These are phyloP conservation scores for Pteruthius melanotis DNA, from an alignment of 2,113 vertebrate genomes.

Conservation along the genomic window DNA sequence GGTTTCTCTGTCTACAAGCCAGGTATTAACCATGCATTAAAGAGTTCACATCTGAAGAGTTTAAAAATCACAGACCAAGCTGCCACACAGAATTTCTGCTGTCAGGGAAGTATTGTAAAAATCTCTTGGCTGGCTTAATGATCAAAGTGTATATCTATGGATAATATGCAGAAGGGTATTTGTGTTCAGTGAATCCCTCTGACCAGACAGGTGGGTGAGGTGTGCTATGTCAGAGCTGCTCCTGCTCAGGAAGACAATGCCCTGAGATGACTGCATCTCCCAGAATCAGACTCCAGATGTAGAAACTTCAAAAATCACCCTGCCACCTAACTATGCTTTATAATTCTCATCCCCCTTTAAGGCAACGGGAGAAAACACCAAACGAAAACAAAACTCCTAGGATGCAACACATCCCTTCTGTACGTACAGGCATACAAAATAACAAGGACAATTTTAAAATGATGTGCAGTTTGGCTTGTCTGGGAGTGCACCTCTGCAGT, in stretches of 20 bases:
- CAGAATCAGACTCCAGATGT: neutral
- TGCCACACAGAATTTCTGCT: neutral
- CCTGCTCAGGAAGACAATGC: neutral
- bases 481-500: neutral
- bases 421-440: neutral
- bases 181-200: neutral
- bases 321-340: neutral
- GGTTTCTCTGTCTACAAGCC: neutral
- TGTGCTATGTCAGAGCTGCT: neutral
- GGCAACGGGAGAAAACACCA: neutral
- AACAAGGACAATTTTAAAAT: neutral
- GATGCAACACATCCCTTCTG: neutral
- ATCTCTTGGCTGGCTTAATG: neutral
- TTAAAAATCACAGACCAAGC: neutral
- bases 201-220: neutral
- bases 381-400: neutral
- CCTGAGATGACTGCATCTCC: neutral
- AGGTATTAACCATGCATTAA: neutral
- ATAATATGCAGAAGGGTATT: neutral
- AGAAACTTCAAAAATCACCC: neutral
- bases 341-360: neutral
- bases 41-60: neutral
- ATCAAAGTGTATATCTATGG: neutral
- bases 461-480: fast-evolving
- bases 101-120: neutral